A percentile compares a stretch with the other conserved stretches of the same genome.
These are phyloP conservation scores for Geotrupes spiniger DNA, from an alignment of 2,888 invertebrate species.

Conservation along the genomic window DNA sequence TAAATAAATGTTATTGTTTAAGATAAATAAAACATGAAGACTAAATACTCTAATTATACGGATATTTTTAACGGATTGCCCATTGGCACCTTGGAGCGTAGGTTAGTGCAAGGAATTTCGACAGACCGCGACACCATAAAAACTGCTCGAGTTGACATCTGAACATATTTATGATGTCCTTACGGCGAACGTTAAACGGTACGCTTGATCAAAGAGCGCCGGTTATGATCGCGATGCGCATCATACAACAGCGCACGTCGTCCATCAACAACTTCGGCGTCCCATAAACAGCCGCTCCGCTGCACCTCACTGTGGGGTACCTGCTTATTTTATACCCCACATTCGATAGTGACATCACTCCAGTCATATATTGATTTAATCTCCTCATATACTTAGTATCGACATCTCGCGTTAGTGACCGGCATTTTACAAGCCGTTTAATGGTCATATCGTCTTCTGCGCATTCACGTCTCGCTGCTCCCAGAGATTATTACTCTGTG, in stretches of 20 bases:
- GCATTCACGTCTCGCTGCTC: constrained; percentile 24
- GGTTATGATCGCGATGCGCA: constrained; percentile 28
- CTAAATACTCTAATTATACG: neutral
- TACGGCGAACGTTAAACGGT: constrained; percentile 41
- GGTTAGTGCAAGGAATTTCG: constrained; percentile 15
- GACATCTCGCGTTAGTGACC: constrained; percentile 29
- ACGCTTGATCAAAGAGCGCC: constrained; percentile 41
- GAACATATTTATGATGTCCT: constrained; percentile 47
- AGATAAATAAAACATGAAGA: too few relatives aligned
- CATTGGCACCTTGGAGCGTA: constrained; percentile 2
- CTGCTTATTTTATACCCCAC: constrained; percentile 33
- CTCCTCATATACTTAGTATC: constrained; percentile 34
- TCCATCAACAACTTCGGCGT: constrained; percentile 34
- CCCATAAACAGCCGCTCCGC: constrained; percentile 33
- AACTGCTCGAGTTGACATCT: constrained; percentile 36
- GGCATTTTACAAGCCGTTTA: constrained; percentile 17
- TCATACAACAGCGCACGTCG: constrained; percentile 30
- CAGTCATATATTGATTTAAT: constrained; percentile 36
- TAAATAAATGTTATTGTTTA: too few relatives aligned
- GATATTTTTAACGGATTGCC: neutral
- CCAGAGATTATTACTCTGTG: constrained; percentile 25
- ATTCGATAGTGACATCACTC: constrained; percentile 36
- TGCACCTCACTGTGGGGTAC: constrained; percentile 36
- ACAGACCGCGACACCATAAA: constrained; percentile 44
- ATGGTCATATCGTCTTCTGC: constrained; percentile 20